phyloP scores from a whole-genome alignment of 2,113 vertebrate genomes.

The Seriola rivoliana region DNA sequence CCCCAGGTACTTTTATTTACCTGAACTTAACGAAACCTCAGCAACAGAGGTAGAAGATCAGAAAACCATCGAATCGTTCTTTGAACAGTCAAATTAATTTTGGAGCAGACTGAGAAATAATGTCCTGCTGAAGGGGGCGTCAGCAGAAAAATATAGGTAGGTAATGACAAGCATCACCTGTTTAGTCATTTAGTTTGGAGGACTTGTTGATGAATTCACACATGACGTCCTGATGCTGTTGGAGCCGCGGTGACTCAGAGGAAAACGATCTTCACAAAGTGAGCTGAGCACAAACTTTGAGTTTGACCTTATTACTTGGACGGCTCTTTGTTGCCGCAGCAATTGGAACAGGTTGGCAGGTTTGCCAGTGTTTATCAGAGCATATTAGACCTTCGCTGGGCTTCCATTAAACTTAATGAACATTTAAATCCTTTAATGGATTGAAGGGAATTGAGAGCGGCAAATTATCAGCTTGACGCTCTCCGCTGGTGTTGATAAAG shows the following conservation, averaged over 20 bases:
- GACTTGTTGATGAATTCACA: constrained; percentile 8
- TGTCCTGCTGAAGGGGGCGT: background rate
- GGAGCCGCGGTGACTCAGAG: constrained; percentile 32
- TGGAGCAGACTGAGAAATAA: background rate
- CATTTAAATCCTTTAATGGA: constrained; percentile 82
- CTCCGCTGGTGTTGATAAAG: constrained; percentile 65
- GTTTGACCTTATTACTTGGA: constrained; percentile 75
- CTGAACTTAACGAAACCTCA: background rate
- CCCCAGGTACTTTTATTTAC: too few species aligned
- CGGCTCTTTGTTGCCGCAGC: constrained; percentile 52
- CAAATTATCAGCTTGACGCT: constrained; percentile 69
- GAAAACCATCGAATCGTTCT: background rate
- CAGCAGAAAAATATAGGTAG: background rate
- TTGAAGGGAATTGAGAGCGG: constrained; percentile 78
- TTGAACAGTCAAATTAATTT: background rate
- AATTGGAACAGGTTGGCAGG: constrained; percentile 75
- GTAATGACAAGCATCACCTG: background rate
- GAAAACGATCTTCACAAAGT: constrained; percentile 46
- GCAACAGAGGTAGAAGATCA: background rate
- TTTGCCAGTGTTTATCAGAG: constrained; percentile 76
- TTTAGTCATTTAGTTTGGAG: background rate
- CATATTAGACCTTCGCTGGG: constrained; percentile 73
- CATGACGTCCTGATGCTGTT: background rate
- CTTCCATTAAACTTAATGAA: constrained; percentile 79
- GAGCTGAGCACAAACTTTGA: constrained; percentile 62